Evolutionary conservation across 2,888 invertebrate genomes (phyloP).

Genomic region (Tuberolachnus salignus): DNA sequence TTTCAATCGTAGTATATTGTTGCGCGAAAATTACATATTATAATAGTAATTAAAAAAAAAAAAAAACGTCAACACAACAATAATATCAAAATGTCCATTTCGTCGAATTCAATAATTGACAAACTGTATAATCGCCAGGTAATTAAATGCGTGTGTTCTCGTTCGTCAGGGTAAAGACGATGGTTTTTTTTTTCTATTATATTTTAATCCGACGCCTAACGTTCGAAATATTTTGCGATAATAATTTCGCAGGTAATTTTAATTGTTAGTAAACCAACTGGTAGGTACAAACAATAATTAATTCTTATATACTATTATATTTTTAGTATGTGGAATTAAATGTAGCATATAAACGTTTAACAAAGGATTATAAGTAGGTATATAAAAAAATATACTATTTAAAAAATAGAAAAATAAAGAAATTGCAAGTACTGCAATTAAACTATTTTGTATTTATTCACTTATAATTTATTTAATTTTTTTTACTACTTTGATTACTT

Average conservation of each 20-base stretch:
- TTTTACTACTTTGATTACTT: background rate
- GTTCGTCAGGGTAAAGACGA: background rate
- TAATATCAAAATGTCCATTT: constrained; percentile 30
- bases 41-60: too few relatives aligned
- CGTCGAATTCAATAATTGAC: constrained; percentile 51
- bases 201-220: background rate
- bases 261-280: too few relatives aligned
- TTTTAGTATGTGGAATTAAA: background rate
- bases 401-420: too few relatives aligned
- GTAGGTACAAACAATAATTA: background rate
- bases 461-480: too few relatives aligned
- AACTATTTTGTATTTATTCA: too few relatives aligned
- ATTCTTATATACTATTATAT: too few relatives aligned
- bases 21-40: background rate
- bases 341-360: background rate
- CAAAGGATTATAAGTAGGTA: background rate
- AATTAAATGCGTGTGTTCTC: constrained; percentile 1
- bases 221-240: background rate
- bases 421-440: too few relatives aligned
- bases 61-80: background rate
- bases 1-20: too few relatives aligned
- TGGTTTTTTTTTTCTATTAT: too few relatives aligned
- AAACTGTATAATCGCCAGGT: constrained; percentile 58
- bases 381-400: background rate
- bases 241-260: background rate